These are phyloP conservation scores for Sitta carolinensis DNA, from an alignment of 2,797 vertebrate species.

Conservation along the genomic window DNA sequence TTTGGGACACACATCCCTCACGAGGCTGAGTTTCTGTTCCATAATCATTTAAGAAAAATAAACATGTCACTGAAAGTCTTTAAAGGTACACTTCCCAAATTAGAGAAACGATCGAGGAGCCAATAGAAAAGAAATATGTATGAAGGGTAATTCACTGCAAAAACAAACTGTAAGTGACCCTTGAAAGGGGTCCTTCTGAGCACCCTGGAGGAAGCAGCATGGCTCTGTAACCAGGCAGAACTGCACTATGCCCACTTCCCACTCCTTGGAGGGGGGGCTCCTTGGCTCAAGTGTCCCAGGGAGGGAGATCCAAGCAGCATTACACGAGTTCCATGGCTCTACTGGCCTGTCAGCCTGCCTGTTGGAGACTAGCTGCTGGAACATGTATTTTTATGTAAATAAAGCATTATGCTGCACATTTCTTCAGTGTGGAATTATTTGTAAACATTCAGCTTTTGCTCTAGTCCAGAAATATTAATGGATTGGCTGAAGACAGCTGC, in stretches of 20 bases:
- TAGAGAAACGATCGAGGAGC: neutral
- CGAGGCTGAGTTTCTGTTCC: neutral
- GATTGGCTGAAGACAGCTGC: neutral
- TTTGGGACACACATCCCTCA: neutral
- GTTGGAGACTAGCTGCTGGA: neutral
- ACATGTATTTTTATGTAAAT: neutral
- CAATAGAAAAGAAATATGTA: neutral
- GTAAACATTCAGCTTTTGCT: neutral
- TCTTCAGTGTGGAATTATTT: neutral
- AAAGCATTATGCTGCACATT: neutral
- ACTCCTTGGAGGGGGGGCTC: neutral
- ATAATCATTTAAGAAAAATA: slow-evolving; percentile 19
- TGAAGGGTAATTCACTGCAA: neutral
- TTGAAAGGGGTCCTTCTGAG: neutral
- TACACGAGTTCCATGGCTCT: accelerated
- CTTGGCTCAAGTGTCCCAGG: neutral
- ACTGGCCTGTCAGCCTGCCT: neutral
- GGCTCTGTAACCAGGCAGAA: neutral
- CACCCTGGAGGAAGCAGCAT: neutral
- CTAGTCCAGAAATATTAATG: neutral
- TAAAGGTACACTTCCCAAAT: slow-evolving; percentile 3
- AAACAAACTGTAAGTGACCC: slow-evolving; percentile 42
- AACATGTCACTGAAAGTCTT: neutral
- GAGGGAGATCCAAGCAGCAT: neutral
- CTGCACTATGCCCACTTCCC: neutral